These are phyloP conservation scores for Pimpla rufipes DNA, from an alignment of 2,888 invertebrate genomes.

Conservation along the genomic window DNA sequence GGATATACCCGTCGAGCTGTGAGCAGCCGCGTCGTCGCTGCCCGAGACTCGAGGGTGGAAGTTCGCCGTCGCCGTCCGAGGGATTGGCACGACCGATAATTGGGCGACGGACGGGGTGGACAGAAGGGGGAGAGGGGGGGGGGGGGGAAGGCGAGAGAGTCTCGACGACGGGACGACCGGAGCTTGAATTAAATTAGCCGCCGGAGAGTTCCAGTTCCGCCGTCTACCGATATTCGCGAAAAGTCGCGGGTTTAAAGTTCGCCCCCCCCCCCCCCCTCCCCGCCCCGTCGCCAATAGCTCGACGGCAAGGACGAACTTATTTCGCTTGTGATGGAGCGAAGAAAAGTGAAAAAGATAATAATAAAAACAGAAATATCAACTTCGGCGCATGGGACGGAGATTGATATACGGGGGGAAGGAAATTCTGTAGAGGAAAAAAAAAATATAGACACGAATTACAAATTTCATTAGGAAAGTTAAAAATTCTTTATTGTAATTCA, in stretches of 20 bases:
- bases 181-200: conserved; percentile 77
- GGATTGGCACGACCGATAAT: conserved; percentile 77
- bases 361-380: too few species aligned
- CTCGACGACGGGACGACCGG: conserved; percentile 8
- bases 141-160: background rate
- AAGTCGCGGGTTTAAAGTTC: conserved; percentile 6
- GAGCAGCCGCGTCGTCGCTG: background rate
- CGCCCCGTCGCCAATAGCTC: too few species aligned
- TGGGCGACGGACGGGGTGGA: conserved; percentile 68
- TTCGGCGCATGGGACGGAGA: too few species aligned
- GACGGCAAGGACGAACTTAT: too few species aligned
- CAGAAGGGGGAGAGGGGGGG: background rate
- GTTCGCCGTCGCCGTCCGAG: conserved; percentile 72
- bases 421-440: too few species aligned
- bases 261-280: conserved; percentile 21
- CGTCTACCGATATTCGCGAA: conserved; percentile 39
- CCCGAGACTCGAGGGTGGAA: conserved; percentile 63
- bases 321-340: background rate
- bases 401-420: too few species aligned
- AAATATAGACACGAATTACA: too few species aligned
- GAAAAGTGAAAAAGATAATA: background rate
- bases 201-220: conserved; percentile 66
- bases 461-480: too few species aligned
- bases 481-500: too few species aligned
- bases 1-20: background rate